Evolutionary conservation across 2,888 invertebrate species (phyloP).

Genomic region (Fragum fragum): DNA sequence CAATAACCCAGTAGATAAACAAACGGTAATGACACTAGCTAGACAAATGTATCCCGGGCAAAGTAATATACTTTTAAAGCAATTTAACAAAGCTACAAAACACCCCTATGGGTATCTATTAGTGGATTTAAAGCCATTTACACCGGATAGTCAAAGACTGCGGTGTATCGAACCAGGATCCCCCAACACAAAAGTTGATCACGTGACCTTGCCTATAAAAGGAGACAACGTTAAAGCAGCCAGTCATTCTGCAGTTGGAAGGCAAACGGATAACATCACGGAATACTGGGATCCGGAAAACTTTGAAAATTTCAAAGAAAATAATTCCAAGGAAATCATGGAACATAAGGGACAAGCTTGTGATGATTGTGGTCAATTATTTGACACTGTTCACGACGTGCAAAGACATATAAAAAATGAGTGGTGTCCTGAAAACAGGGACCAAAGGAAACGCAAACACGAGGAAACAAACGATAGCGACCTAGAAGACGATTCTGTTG

Average conservation of each 20-base stretch:
- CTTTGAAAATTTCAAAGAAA: too few relatives aligned
- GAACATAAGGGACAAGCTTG: slow-evolving; percentile 39
- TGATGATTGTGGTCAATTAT: slow-evolving; percentile 47
- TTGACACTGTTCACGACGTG: slow-evolving; percentile 38
- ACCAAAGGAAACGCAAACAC: slow-evolving; percentile 23
- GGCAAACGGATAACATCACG: slow-evolving; percentile 37
- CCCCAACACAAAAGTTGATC: too few relatives aligned
- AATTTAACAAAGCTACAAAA: slow-evolving; percentile 38
- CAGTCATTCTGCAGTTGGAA: slow-evolving; percentile 32
- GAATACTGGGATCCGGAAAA: too few relatives aligned
- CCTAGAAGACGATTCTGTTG: slow-evolving; percentile 16
- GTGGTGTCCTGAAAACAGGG: slow-evolving; percentile 39
- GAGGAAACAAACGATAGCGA: too few relatives aligned
- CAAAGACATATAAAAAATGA: slow-evolving; percentile 50
- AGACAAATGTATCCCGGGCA: slow-evolving; percentile 56
- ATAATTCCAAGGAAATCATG: slow-evolving; percentile 1
- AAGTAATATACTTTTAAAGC: slow-evolving; percentile 28
- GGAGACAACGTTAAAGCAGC: neutral
- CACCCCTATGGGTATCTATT: slow-evolving; percentile 36
- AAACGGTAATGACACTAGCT: slow-evolving; percentile 18
- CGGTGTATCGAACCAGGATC: slow-evolving; percentile 25
- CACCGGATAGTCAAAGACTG: neutral
- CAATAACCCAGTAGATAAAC: slow-evolving; percentile 28
- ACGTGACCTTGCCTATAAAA: slow-evolving; percentile 25
- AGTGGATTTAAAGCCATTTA: slow-evolving; percentile 35